A percentile compares a stretch with the other conserved stretches of the same genome.
phyloP scores from a whole-genome alignment of 2,113 vertebrate genomes.

The Mastomys natalensis region DNA sequence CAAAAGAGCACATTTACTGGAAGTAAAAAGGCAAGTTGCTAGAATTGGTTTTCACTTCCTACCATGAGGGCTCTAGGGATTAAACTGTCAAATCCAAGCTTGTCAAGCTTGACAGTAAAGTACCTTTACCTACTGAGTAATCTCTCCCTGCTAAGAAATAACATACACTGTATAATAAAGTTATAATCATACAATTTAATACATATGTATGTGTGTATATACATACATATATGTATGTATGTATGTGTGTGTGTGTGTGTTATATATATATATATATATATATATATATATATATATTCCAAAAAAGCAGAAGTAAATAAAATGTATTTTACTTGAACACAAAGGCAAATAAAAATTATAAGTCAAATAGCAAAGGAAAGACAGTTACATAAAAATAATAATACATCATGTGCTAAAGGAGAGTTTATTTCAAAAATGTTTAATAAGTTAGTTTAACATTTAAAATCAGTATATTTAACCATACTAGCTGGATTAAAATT shows the following conservation, averaged over 20 bases:
- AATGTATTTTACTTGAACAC: not conserved
- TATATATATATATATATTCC: not conserved
- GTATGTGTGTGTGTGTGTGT: no score
- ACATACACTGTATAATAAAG: not conserved
- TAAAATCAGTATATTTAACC: not conserved
- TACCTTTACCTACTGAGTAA: not conserved
- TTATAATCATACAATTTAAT: not conserved
- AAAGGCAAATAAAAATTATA: not conserved
- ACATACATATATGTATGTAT: not conserved
- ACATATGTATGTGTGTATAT: not conserved
- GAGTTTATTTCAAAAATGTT: not conserved
- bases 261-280: not conserved
- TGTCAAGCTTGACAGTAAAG: not conserved
- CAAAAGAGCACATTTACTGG: not conserved
- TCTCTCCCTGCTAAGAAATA: not conserved
- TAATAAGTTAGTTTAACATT: conserved; percentile 3
- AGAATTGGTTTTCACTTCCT: not conserved
- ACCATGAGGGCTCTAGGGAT: not conserved
- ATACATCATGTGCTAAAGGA: not conserved
- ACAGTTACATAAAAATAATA: not conserved
- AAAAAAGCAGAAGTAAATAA: not conserved
- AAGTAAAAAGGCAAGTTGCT: not conserved
- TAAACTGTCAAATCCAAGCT: not conserved
- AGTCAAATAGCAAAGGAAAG: not conserved
- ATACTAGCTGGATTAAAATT: not conserved